Evolutionary conservation across 2,113 vertebrate genomes (phyloP), one percentile per base, ranked within the genome.

Genomic region (Seriola dumerili): DNA sequence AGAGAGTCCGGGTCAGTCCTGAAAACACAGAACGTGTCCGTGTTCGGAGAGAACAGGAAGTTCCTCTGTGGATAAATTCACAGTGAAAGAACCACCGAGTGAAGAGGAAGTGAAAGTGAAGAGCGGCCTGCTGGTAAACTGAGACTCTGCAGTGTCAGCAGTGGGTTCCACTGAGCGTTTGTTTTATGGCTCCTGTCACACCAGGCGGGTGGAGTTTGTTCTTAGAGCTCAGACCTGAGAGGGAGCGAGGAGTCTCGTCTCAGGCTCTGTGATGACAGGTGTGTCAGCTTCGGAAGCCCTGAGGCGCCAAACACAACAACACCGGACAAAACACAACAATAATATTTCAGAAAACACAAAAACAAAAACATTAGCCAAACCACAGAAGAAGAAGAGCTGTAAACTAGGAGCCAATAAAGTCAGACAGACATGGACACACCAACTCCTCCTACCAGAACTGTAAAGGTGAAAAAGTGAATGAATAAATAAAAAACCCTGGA

Each of bases 81-180:
- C 1, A 58, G 34, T 23, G 21, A 71, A 11, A 42, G 23, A 42
- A 19, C 25, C 1, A 40, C 4, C 0, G 13, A 2, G 38, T 8
- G 16, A 2, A 50, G 54, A 19, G 40, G 76, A 78, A 78, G 76
- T 69, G 65, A 58, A 72, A 71, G 12, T 13, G 4, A 48, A 34
- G 8, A 68, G 66, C 29, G 29, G 29, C 29, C 29, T 29, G 29
- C 29, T 29, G 29, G 29, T 29, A 29, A 29, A 29, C 29, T 29
- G 29, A 29, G 2, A 29, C 29, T 29, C 29, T 29, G 29, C 29
- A 29, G 29, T 29, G 29, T 29, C 29, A 29, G 29, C 29, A 29
- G 29, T 29, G 29, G 29, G 29, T 29, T 29, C 29, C 29, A 29
- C 29, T 29, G 29, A 29, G 23, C 29, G 19, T 76, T 76, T 65